These are phyloP conservation scores for Vesta saturnalis DNA, from an alignment of 2,888 invertebrate species.

Conservation along the genomic window DNA sequence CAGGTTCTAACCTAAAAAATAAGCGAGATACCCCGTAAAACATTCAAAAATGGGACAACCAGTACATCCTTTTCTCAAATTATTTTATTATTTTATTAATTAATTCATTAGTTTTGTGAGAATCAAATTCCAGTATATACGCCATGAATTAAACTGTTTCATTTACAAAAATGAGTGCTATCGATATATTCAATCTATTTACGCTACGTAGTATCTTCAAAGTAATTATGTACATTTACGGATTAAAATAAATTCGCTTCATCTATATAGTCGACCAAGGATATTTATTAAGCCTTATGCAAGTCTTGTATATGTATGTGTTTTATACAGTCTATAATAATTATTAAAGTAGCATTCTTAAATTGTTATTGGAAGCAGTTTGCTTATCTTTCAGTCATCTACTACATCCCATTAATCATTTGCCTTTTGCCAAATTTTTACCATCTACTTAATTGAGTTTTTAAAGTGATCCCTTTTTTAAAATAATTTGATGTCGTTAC, in stretches of 20 bases:
- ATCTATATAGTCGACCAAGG: slow-evolving; percentile 8
- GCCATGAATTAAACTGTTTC: slow-evolving; percentile 4
- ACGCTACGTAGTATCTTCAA: slow-evolving; percentile 7
- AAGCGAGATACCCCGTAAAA: too few relatives aligned
- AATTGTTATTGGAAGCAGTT: slow-evolving; percentile 21
- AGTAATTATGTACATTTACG: slow-evolving; percentile 17
- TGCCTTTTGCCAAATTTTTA: slow-evolving; percentile 10
- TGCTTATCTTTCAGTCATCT: slow-evolving; percentile 22
- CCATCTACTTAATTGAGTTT: slow-evolving; percentile 13
- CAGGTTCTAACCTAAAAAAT: too few relatives aligned
- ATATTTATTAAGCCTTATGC: slow-evolving; percentile 15
- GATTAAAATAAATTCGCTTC: slow-evolving; percentile 18
- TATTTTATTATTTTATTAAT: too few relatives aligned
- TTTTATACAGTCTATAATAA: slow-evolving; percentile 15
- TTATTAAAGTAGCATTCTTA: slow-evolving; percentile 22
- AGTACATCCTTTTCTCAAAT: too few relatives aligned
- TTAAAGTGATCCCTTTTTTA: neutral
- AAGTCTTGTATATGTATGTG: slow-evolving; percentile 7
- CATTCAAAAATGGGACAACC: too few relatives aligned
- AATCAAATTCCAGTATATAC: too few relatives aligned
- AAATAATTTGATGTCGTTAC: neutral
- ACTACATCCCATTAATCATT: slow-evolving; percentile 16
- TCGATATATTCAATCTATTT: slow-evolving; percentile 5
- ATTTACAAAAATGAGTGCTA: slow-evolving; percentile 5
- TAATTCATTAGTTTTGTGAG: too few relatives aligned